A percentile compares a stretch with the other conserved stretches of the same genome.
phyloP scores from a whole-genome alignment of 2,113 vertebrate species.

The Ranitomeya variabilis region DNA sequence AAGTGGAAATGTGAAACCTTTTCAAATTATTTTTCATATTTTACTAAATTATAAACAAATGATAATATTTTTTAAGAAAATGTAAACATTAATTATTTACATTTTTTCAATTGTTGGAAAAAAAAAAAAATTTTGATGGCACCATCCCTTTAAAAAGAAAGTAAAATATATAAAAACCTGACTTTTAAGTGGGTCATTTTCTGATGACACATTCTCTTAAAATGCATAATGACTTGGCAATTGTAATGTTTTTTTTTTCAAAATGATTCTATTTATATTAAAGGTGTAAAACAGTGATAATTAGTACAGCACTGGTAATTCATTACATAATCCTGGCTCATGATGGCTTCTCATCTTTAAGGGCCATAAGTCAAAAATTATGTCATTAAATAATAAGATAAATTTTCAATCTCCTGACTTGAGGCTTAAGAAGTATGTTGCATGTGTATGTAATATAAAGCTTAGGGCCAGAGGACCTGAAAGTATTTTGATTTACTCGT shows the following conservation, averaged over 20 bases:
- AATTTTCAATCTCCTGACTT: not conserved
- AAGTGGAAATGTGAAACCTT: no score
- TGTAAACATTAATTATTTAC: no score
- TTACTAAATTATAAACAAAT: no score
- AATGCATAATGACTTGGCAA: not conserved
- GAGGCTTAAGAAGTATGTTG: not conserved
- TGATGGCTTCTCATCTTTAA: not conserved
- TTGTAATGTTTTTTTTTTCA: not conserved
- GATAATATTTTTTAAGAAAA: no score
- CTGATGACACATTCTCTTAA: no score
- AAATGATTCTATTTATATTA: not conserved
- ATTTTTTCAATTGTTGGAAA: no score
- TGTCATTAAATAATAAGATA: not conserved
- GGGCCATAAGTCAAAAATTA: conserved; percentile 7
- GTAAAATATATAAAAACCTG: no score
- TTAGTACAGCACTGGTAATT: not conserved
- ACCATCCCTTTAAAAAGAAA: no score
- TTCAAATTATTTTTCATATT: no score
- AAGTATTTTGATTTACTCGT: conserved; percentile 53
- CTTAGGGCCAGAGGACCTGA: not conserved
- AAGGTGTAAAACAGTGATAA: not conserved
- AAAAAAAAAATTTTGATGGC: no score
- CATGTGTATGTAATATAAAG: not conserved
- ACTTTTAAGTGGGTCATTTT: no score
- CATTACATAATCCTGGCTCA: not conserved